Evolutionary conservation across 2,888 invertebrate genomes (phyloP), one percentile per base, ranked within the genome.

Genomic region (Epistrophe grossulariae): DNA sequence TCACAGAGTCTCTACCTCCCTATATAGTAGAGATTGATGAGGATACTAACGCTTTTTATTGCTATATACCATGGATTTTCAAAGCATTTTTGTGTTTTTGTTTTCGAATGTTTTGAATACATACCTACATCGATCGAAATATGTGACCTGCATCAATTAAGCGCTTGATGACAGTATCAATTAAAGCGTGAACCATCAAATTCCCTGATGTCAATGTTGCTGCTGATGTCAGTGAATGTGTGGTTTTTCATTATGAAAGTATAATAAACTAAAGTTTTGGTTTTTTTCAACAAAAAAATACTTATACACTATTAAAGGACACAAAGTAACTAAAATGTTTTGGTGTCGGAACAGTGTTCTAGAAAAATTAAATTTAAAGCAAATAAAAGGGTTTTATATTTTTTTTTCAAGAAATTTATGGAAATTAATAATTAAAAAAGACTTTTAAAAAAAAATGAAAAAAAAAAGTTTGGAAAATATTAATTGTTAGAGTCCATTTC

Each of bases 131-230:
- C 10, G n/a, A 24, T 24, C 24, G 24, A 24, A 31, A 31, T 31
- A 8, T 66, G 48, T 31, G 66, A 66, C 66, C 66, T 48, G 28
- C 66, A 48, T 48, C 66, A 66, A 66, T 48, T 66, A 48, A 66
- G 48, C 31, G 11, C 28, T 48, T 5, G 45, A 31, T 48, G 66
- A 66, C 48, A 48, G 66, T 48, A 66, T 66, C 48, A 66, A 66
- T 66, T 66, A 66, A 45, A 48, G 45, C 66, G 31, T 48, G 48
- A 31, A 48, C 45, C 45, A 48, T 31, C n/a, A 45, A 31, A 28
- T n/a, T 24, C 3, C n/a, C 9, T 40, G 24, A 15, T 28, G n/a
- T 24, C n/a, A 15, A 52, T 57, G 57, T n/a, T 57, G 57, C 9
- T 31, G 19, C 15, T 13, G 40, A 38, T 15, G 3, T 17, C 17